Percentiles rank a stretch among this genome's conserved stretches.
phyloP scores from a whole-genome alignment of 2,888 invertebrate genomes.

The Nebria salina region DNA sequence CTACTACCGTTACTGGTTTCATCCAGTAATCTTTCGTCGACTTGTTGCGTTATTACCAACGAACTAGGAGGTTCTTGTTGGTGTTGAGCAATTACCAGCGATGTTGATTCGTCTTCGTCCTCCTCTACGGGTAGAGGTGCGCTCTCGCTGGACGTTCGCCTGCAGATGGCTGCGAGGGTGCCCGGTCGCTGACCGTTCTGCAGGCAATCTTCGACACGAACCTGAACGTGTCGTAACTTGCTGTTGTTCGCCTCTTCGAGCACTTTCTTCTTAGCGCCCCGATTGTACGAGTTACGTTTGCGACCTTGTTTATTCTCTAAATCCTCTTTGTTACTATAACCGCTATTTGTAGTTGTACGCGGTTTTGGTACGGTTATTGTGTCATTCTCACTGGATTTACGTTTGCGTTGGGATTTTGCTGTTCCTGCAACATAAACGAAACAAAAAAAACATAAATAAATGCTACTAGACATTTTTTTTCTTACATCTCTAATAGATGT shows the following conservation, averaged over 20 bases:
- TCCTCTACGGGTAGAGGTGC: conserved; percentile 41
- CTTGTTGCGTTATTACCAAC: conserved; percentile 43
- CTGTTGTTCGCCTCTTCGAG: conserved; percentile 62
- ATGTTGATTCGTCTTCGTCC: conserved; percentile 40
- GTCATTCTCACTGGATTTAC: conserved; percentile 59
- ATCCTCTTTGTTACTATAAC: conserved; percentile 58
- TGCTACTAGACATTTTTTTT: not conserved
- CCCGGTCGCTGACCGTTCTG: conserved; percentile 53
- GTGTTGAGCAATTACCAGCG: conserved; percentile 23
- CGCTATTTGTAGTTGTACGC: conserved; percentile 31
- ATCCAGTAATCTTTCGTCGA: conserved; percentile 52
- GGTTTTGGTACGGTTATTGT: conserved; percentile 52
- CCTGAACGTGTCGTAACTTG: conserved; percentile 60
- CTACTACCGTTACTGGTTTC: conserved; percentile 55
- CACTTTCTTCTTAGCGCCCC: conserved; percentile 60
- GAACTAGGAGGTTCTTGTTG: conserved; percentile 44
- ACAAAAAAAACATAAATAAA: conserved; percentile 1
- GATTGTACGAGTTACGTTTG: conserved; percentile 57
- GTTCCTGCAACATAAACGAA: conserved; percentile 52
- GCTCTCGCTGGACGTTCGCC: conserved; percentile 48
- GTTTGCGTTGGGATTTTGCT: conserved; percentile 55
- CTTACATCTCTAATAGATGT: not conserved
- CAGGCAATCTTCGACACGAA: conserved; percentile 61
- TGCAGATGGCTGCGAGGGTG: conserved; percentile 54
- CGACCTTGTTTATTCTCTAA: conserved; percentile 57